These are phyloP conservation scores for Poeciliopsis occidentalis DNA, from an alignment of 2,113 vertebrate genomes.

Conservation along the genomic window DNA sequence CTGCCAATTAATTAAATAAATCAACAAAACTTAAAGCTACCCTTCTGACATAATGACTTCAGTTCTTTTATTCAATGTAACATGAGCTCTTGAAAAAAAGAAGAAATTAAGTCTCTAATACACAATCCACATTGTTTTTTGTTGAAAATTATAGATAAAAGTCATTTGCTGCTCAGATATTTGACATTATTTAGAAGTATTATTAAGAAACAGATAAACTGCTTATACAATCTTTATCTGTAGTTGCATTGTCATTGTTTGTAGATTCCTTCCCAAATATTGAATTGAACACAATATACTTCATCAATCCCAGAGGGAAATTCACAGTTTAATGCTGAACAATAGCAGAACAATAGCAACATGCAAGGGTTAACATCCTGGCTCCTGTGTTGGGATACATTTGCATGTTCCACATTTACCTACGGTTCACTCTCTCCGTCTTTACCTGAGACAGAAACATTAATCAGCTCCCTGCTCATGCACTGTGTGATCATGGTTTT, in stretches of 20 bases:
- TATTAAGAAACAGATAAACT: too few relatives aligned
- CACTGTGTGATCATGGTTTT: constrained; percentile 43
- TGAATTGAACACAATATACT: too few relatives aligned
- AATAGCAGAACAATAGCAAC: background rate
- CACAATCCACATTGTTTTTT: too few relatives aligned
- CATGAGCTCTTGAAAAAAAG: too few relatives aligned
- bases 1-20: too few relatives aligned
- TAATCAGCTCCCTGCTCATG: constrained; percentile 24
- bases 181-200: background rate
- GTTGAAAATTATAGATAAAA: background rate
- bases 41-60: too few relatives aligned
- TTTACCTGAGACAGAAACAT: constrained; percentile 1
- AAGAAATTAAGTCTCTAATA: too few relatives aligned
- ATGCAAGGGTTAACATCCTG: constrained; percentile 36
- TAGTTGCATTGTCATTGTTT: background rate
- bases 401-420: constrained; percentile 50
- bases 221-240: too few relatives aligned
- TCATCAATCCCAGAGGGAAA: too few relatives aligned
- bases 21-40: too few relatives aligned
- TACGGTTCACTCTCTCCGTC: background rate
- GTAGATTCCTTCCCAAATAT: background rate
- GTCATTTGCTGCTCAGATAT: background rate
- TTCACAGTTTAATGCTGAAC: too few relatives aligned
- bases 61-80: too few relatives aligned
- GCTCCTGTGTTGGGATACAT: constrained; percentile 19